Evolutionary conservation across 2,888 invertebrate genomes (phyloP).

Genomic region (Allygus modestus): DNA sequence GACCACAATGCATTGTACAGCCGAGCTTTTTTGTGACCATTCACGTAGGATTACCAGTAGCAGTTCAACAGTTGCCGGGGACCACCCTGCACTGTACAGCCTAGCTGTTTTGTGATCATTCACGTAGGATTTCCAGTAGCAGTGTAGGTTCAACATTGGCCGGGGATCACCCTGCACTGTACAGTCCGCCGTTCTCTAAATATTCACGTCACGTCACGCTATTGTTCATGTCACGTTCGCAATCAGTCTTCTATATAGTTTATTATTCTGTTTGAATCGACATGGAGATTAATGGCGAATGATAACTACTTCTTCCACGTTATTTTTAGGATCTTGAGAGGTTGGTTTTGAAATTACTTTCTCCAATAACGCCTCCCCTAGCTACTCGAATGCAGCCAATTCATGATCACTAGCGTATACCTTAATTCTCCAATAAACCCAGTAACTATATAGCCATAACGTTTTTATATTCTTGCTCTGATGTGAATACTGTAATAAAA

Average conservation of each 20-base stretch:
- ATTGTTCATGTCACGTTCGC: background rate
- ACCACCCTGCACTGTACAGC: too few species aligned
- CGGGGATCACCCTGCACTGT: background rate
- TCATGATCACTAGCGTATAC: background rate
- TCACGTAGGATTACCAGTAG: too few species aligned
- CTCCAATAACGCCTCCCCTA: background rate
- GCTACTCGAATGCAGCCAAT: background rate
- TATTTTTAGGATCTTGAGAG: background rate
- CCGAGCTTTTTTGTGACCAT: too few species aligned
- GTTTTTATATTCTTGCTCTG: too few species aligned
- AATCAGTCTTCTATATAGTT: background rate
- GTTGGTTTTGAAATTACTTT: background rate
- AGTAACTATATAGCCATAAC: background rate
- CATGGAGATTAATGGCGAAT: constrained; percentile 1
- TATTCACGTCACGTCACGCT: constrained; percentile 3
- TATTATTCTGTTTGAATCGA: constrained; percentile 6
- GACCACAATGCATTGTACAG: too few species aligned
- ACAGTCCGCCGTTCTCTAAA: too few species aligned
- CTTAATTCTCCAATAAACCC: background rate
- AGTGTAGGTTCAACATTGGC: background rate
- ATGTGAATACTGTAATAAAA: too few species aligned
- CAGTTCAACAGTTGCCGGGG: too few species aligned
- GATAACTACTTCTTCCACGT: constrained; percentile 16
- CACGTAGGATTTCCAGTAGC: too few species aligned
- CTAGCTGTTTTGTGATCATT: too few species aligned